phyloP scores from a whole-genome alignment of 2,888 invertebrate genomes.

The Scaeva pyrastri region DNA sequence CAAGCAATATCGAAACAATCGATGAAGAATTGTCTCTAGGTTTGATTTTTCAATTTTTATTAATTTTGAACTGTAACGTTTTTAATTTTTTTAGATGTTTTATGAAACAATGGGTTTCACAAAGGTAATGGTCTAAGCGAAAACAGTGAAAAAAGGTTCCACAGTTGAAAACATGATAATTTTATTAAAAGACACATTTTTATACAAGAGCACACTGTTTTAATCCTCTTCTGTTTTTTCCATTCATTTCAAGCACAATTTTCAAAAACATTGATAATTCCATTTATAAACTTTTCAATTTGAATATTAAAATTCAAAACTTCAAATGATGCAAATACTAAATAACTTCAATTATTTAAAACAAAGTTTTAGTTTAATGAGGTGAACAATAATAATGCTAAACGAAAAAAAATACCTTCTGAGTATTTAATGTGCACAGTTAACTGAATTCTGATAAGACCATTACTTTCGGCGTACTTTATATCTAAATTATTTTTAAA shows the following conservation, averaged over 20 bases:
- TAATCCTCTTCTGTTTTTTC: neutral
- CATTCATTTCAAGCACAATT: constrained; percentile 9
- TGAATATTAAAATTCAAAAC: constrained; percentile 6
- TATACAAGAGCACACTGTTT: neutral
- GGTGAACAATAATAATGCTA: constrained; percentile 2
- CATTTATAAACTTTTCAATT: constrained; percentile 6
- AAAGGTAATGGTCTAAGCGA: constrained; percentile 8
- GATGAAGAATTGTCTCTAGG: constrained; percentile 23
- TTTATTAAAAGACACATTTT: neutral
- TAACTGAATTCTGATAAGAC: no score
- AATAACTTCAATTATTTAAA: constrained; percentile 14
- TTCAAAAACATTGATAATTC: neutral
- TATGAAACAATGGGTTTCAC: constrained; percentile 21
- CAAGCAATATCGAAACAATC: constrained; percentile 14
- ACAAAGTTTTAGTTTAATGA: no score
- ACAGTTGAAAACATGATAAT: neutral
- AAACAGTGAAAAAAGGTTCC: constrained; percentile 10
- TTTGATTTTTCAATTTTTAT: constrained; percentile 6
- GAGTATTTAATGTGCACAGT: neutral
- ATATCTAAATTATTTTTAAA: no score
- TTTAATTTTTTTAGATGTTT: neutral
- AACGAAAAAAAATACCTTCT: neutral
- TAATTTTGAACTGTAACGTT: constrained; percentile 1
- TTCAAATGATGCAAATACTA: neutral
- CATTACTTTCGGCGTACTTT: no score